Evolutionary conservation across 2,888 invertebrate species (phyloP).

Genomic region (Epirrhoe alternata): DNA sequence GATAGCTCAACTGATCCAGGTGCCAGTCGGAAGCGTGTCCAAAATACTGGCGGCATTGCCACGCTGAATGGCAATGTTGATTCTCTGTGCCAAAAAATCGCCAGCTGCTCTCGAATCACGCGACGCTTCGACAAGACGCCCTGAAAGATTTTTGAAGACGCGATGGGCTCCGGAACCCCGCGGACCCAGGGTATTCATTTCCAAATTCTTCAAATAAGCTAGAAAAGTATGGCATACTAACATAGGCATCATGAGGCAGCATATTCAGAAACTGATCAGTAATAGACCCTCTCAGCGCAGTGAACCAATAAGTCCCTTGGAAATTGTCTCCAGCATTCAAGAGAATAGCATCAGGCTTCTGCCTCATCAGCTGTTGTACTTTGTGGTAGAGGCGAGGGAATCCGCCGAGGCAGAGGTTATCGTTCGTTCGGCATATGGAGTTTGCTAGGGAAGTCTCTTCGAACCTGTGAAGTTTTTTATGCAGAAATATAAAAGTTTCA

Average conservation of each 20-base stretch:
- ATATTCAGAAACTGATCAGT: slow-evolving; percentile 91
- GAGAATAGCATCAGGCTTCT: slow-evolving; percentile 86
- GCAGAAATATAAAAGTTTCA: too few relatives aligned
- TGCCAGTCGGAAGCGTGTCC: too few relatives aligned
- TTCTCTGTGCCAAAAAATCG: too few relatives aligned
- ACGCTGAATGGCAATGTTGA: too few relatives aligned
- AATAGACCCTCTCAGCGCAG: slow-evolving; percentile 89
- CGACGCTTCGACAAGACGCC: too few relatives aligned
- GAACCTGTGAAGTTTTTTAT: slow-evolving; percentile 71
- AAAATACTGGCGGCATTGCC: too few relatives aligned
- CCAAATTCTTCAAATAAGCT: too few relatives aligned
- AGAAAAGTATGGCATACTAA: slow-evolving; percentile 60
- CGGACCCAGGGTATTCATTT: too few relatives aligned
- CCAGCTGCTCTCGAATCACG: too few relatives aligned
- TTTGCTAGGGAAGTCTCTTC: slow-evolving; percentile 85
- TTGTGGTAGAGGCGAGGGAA: slow-evolving; percentile 87
- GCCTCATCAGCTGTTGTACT: slow-evolving; percentile 73
- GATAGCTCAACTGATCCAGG: too few relatives aligned
- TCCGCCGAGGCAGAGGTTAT: slow-evolving; percentile 87
- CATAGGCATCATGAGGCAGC: slow-evolving; percentile 91
- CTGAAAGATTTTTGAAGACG: too few relatives aligned
- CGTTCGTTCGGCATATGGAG: slow-evolving; percentile 81
- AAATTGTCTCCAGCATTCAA: slow-evolving; percentile 94
- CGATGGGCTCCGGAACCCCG: too few relatives aligned
- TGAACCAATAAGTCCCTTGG: slow-evolving; percentile 95